Conservation (phyloP, 2,797 vertebrate genomes). For the Rhodeus uyekii region DNA sequence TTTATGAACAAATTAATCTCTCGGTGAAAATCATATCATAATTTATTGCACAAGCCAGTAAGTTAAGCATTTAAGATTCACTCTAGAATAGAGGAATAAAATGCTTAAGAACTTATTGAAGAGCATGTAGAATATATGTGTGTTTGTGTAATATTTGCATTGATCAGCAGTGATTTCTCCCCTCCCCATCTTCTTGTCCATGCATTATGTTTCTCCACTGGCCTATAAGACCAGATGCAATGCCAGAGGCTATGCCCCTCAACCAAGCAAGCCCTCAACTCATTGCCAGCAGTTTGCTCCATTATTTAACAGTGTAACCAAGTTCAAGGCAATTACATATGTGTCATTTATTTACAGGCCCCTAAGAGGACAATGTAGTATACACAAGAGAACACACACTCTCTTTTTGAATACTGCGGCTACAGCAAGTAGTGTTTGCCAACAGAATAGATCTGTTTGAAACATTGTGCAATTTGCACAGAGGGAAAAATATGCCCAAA, state of each 20-base stretch:
- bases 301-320: slow-evolving; percentile 61
- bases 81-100: neutral
- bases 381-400: slow-evolving; percentile 51
- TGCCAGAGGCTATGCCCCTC: slow-evolving; percentile 58
- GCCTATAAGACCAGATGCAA: slow-evolving; percentile 60
- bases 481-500: slow-evolving; percentile 18
- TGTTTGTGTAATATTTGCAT: slow-evolving; percentile 35
- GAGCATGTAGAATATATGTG: neutral
- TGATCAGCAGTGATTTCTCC: slow-evolving; percentile 27
- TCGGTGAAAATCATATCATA: neutral
- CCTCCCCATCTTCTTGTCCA: slow-evolving; percentile 30
- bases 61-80: neutral
- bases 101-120: neutral
- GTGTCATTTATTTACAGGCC: slow-evolving; percentile 56
- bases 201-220: slow-evolving; percentile 51
- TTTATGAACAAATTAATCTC: neutral
- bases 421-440: slow-evolving; percentile 37
- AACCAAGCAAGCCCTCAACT: slow-evolving; percentile 54
- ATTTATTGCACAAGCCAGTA: neutral
- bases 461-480: slow-evolving; percentile 27
- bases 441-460: slow-evolving; percentile 47
- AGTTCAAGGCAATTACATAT: slow-evolving; percentile 61
- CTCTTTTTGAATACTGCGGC: slow-evolving; percentile 44
- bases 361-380: slow-evolving; percentile 48
- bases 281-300: slow-evolving; percentile 60